These are phyloP conservation scores for Microplitis manilae DNA, from an alignment of 2,888 invertebrate genomes.

Conservation along the genomic window DNA sequence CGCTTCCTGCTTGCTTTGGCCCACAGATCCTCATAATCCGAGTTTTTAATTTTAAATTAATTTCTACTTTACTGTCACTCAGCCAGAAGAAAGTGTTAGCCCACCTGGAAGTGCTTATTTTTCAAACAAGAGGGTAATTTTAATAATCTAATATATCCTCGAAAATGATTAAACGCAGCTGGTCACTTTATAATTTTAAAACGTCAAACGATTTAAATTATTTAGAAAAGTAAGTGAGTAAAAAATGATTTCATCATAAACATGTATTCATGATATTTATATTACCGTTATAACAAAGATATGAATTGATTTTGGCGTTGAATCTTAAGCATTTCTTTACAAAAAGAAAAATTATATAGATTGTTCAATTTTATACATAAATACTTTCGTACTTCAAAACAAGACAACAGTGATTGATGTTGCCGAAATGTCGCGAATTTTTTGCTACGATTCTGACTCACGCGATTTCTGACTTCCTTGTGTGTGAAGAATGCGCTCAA, in stretches of 20 bases:
- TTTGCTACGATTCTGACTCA: constrained; percentile 21
- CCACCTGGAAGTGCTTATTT: neutral
- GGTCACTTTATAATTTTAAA: no score
- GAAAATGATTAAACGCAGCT: neutral
- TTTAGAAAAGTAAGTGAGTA: no score
- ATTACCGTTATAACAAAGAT: neutral
- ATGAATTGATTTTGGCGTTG: neutral
- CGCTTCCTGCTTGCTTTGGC: constrained; percentile 31
- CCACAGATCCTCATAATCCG: constrained; percentile 24
- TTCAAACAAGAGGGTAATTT: neutral
- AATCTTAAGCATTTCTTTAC: neutral
- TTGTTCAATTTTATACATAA: neutral
- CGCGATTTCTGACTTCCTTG: constrained; percentile 25
- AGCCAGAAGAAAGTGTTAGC: neutral
- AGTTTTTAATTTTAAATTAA: constrained; percentile 36
- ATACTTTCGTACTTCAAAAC: neutral
- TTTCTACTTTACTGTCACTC: constrained; percentile 11
- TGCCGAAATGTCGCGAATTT: constrained; percentile 4
- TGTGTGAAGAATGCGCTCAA: constrained; percentile 23
- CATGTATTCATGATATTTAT: no score
- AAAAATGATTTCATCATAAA: no score
- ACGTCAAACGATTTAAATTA: no score
- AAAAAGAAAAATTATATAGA: neutral
- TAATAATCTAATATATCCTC: neutral
- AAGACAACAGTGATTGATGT: constrained; percentile 25